These are phyloP conservation scores for Acanthosepion lycidas DNA, from an alignment of 2,888 invertebrate genomes.

Conservation along the genomic window DNA sequence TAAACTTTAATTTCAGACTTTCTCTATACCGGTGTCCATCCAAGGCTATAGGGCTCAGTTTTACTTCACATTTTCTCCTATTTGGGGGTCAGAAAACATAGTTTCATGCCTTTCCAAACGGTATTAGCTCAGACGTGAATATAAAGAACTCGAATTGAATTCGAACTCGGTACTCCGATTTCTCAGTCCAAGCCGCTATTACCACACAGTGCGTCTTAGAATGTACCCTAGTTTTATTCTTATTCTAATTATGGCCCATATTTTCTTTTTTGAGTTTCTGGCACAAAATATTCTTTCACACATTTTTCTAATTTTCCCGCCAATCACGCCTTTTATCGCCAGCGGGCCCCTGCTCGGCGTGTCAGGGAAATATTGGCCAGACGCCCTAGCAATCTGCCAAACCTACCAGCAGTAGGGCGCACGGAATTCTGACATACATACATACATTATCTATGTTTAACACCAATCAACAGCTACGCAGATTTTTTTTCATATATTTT, in stretches of 20 bases:
- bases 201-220: neutral
- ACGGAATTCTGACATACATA: neutral
- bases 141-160: too few relatives aligned
- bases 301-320: conserved; percentile 1
- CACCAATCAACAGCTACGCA: neutral
- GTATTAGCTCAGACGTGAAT: too few relatives aligned
- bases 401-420: neutral
- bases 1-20: too few relatives aligned
- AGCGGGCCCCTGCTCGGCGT: neutral
- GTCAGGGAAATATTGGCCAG: neutral
- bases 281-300: neutral
- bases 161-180: too few relatives aligned
- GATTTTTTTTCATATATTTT: neutral
- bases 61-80: too few relatives aligned
- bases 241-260: neutral
- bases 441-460: neutral
- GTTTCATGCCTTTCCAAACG: too few relatives aligned
- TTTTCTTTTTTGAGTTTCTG: neutral
- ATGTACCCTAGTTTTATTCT: neutral
- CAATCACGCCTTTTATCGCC: neutral
- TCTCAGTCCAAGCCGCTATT: too few relatives aligned
- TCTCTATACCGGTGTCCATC: too few relatives aligned
- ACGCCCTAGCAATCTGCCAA: neutral
- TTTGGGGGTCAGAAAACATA: too few relatives aligned
- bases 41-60: too few relatives aligned